Evolutionary conservation across 2,113 vertebrate species (phyloP).

Genomic region (Pseudopodoces humilis): DNA sequence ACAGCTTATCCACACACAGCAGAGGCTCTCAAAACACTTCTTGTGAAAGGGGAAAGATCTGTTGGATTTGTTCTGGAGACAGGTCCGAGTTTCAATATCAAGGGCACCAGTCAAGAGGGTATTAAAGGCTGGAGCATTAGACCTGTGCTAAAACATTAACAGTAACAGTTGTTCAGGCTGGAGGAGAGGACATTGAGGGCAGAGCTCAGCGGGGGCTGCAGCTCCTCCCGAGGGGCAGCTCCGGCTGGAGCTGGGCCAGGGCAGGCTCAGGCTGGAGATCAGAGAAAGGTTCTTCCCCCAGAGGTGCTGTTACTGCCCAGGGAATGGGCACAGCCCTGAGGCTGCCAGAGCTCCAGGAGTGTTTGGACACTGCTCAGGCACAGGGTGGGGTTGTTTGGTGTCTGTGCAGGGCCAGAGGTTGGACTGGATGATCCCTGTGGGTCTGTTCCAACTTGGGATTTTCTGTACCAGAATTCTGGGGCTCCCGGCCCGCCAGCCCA

Average conservation of each 20-base stretch:
- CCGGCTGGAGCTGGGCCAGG: neutral
- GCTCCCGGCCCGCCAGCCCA: neutral
- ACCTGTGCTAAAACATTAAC: rapidly evolving
- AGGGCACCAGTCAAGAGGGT: rapidly evolving
- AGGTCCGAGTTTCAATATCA: rapidly evolving
- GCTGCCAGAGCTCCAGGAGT: neutral
- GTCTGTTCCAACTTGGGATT: neutral
- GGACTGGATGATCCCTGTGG: rapidly evolving
- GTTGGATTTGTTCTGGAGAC: rapidly evolving
- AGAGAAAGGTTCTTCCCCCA: no score
- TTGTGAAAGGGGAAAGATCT: rapidly evolving
- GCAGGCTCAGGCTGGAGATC: rapidly evolving
- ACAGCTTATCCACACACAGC: rapidly evolving
- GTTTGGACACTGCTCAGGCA: rapidly evolving
- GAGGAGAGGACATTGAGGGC: neutral
- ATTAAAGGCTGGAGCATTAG: neutral
- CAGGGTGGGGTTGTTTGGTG: neutral
- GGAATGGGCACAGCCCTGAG: neutral
- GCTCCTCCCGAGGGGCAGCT: neutral
- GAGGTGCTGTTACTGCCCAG: neutral
- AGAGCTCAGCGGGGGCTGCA: neutral
- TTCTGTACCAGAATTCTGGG: neutral
- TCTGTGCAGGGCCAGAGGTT: rapidly evolving
- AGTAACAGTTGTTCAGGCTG: neutral
- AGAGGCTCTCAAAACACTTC: rapidly evolving